Base-by-base conservation (phyloP, 2,888 invertebrate genomes). In the Podotricha telesiphe region DNA sequence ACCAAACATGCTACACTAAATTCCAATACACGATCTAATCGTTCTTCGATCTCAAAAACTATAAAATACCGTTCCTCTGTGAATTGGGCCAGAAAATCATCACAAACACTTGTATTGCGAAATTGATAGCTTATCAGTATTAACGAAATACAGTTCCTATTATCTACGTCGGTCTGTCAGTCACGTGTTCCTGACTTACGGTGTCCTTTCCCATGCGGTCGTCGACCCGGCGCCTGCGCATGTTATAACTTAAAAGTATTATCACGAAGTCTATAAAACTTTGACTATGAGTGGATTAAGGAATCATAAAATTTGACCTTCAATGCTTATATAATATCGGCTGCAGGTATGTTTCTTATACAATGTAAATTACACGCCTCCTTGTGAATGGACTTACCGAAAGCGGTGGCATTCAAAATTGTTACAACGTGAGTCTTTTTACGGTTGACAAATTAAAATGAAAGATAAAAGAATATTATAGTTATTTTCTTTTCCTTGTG, bases 221-320 rank as follows among this genome's bases (percentile, higher is more conserved):
- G 77, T 68, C 79, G 85, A 85, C 82, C 79, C 69, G 82, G 82
- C 85, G 83, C 84, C 82, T 76, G 58, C 68, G 69, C 72, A 71
- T 71, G 75, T 81, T 78, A 70, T 58, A 59, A 83, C 75, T 82
- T 79, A 71, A 59, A 55, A 83, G 79, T 77, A 77, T 71, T 69
- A 74, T 79, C 85, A 83, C 85, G 83, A 65, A 74, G 65, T 72
- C 76, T 76, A 79, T 79, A 79, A 79, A 81, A 78, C 73, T 68
- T 73, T 75, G 74, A 74, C 76, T 75, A 78, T 78, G 74, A 73
- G 81, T 80, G 82, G 82, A 84, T 86, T 87, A 85, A 81, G 82
- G 80, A 76, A 70, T 80, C 78, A 82, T 88, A 84, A 87, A 86
- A 80, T 70, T 67, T 76, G 84, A 79, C 88, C 86, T 86, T 88